Percentiles rank a stretch among this genome's conserved stretches.
These are phyloP conservation scores for Ia io DNA, from an alignment of 2,113 vertebrate genomes.

Conservation along the genomic window DNA sequence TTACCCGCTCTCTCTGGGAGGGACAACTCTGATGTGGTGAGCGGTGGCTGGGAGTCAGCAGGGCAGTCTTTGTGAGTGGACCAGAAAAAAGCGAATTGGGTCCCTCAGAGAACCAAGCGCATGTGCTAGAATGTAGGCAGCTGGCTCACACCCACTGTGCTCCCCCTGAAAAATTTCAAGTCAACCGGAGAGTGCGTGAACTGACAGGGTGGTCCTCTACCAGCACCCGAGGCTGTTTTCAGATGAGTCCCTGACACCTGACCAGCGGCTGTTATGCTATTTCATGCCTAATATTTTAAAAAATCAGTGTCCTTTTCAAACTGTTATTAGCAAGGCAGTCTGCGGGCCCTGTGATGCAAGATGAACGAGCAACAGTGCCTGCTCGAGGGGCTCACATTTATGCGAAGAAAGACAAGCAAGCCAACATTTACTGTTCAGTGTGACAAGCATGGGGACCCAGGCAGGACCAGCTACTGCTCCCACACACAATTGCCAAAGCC, in stretches of 20 bases:
- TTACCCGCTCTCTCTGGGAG: not conserved
- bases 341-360: not conserved
- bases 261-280: not conserved
- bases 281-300: not conserved
- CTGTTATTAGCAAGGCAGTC: too few relatives aligned
- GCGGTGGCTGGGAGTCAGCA: not conserved
- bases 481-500: not conserved
- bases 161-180: not conserved
- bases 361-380: not conserved
- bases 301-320: not conserved
- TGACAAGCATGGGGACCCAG: not conserved
- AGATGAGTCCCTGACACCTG: not conserved
- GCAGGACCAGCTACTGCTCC: not conserved
- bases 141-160: not conserved
- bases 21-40: not conserved
- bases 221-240: not conserved
- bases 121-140: not conserved
- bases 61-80: not conserved
- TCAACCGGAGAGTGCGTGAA: not conserved
- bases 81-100: not conserved
- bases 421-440: not conserved
- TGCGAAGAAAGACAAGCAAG: not conserved
- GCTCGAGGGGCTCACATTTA: not conserved
- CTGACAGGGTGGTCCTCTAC: not conserved
- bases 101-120: not conserved